Percentiles rank a stretch among this genome's conserved stretches.
Conservation (phyloP, 1,140 invertebrate genomes). For the Cyclina sinensis region DNA sequence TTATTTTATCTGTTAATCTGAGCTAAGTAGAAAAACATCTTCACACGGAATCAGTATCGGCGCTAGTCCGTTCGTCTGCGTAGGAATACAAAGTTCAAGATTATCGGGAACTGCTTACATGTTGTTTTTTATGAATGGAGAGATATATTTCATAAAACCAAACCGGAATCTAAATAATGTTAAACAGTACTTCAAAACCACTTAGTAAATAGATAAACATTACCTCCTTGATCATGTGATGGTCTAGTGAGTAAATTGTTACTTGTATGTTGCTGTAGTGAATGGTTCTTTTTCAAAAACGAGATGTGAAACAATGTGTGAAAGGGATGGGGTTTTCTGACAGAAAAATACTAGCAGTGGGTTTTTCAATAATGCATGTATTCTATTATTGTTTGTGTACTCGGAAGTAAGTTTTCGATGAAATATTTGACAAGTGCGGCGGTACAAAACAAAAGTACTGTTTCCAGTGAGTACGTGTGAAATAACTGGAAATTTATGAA, state of each 20-base stretch:
- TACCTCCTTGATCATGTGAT: background rate
- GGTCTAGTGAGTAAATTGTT: background rate
- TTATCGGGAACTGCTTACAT: too few relatives aligned
- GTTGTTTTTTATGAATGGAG: too few relatives aligned
- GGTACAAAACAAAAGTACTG: too few relatives aligned
- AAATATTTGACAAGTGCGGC: background rate
- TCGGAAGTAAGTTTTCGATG: background rate
- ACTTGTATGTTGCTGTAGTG: too few relatives aligned
- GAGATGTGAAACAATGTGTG: too few relatives aligned
- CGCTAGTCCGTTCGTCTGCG: background rate
- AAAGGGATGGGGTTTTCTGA: too few relatives aligned
- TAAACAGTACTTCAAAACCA: background rate
- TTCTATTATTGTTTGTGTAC: too few relatives aligned
- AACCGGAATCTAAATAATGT: background rate
- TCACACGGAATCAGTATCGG: background rate
- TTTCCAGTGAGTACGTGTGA: background rate
- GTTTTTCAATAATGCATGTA: too few relatives aligned
- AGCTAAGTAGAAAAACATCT: background rate
- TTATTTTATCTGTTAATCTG: too few relatives aligned
- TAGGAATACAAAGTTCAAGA: background rate
- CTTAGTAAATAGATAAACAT: background rate
- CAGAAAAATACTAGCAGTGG: too few relatives aligned
- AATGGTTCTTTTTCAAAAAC: too few relatives aligned
- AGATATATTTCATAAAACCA: background rate
- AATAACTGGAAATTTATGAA: background rate